Conservation (phyloP, 2,888 invertebrate genomes). For the Matsumyia berberina region DNA sequence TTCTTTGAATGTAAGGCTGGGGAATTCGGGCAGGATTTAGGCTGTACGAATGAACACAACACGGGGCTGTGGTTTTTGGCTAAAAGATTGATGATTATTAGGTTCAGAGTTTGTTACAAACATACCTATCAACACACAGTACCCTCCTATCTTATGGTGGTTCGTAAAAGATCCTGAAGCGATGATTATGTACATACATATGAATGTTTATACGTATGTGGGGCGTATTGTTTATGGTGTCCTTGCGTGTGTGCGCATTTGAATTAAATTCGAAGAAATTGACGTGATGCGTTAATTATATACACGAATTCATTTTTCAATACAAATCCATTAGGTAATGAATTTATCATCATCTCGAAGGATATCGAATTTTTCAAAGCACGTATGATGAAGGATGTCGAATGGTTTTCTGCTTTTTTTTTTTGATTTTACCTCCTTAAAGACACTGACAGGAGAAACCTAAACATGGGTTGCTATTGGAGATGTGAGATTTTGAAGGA, state of each 20-base stretch:
- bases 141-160: neutral
- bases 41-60: conserved; percentile 29
- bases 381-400: neutral
- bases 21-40: conserved; percentile 31
- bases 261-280: conserved; percentile 33
- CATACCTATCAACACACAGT: conserved; percentile 14
- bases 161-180: conserved; percentile 26
- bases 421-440: neutral
- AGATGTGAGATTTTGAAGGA: neutral
- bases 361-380: neutral
- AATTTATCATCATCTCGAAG: conserved; percentile 22
- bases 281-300: conserved; percentile 58
- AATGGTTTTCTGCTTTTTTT: neutral
- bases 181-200: conserved; percentile 18
- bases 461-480: neutral
- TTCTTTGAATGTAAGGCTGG: conserved; percentile 48
- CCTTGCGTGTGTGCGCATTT: conserved; percentile 7
- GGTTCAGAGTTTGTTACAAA: conserved; percentile 62
- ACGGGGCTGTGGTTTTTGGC: conserved; percentile 46
- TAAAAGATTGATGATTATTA: conserved; percentile 74
- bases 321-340: conserved; percentile 54
- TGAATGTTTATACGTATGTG: neutral
- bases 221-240: neutral
- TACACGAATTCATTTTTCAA: conserved; percentile 43
- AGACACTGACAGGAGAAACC: neutral